Evolutionary conservation across 2,888 invertebrate genomes (phyloP), one percentile per base, ranked within the genome.

Genomic region (Harpagoxenus sublaevis): DNA sequence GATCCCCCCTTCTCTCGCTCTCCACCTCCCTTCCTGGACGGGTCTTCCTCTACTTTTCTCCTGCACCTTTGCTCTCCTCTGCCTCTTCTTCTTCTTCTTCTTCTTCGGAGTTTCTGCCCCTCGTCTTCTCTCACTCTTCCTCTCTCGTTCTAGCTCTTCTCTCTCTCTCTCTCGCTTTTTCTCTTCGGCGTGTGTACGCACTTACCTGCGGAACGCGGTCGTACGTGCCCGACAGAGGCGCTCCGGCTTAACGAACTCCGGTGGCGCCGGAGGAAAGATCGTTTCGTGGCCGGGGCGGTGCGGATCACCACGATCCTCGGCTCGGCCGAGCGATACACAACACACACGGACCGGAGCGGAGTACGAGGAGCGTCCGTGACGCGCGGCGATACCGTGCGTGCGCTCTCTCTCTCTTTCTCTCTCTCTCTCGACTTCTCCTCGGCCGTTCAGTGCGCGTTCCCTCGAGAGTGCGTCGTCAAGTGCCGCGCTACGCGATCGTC

Each of bases 191-290:
- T 86, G 82, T 86, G 78, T 83, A 89, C 91, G 92, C 92, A 92
- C 92, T 92, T 91, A 92, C 91, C 92, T 92, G 92, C 92, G 91
- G 92, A 92, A 93, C 93, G 91, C 91, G 93, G 86, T 89, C 90
- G 89, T 90, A 89, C 88, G 89, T 89, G 89, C 84, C 85, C 84
- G 90, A 89, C 89, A 87, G 90, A 90, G 89, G 89, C 90, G 89
- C 89, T 89, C 90, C 89, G 55, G 60, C 82, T 78, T 60, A 73
- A 85, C 75, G 48, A 68, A 83, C 71, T 68, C 73, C 71, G 63
- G 66, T 82, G 79, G 70, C 84, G 65, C 62, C 68, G 68, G 75
- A 84, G 83, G 75, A 83, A 53, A 83, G 66, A 84, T 55, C 83
- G 70, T 82, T 45, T 74, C 77, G 70, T 51, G 70, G 75, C 74